Evolutionary conservation across 2,113 vertebrate genomes (phyloP).

Genomic region (Rhineura floridana): DNA sequence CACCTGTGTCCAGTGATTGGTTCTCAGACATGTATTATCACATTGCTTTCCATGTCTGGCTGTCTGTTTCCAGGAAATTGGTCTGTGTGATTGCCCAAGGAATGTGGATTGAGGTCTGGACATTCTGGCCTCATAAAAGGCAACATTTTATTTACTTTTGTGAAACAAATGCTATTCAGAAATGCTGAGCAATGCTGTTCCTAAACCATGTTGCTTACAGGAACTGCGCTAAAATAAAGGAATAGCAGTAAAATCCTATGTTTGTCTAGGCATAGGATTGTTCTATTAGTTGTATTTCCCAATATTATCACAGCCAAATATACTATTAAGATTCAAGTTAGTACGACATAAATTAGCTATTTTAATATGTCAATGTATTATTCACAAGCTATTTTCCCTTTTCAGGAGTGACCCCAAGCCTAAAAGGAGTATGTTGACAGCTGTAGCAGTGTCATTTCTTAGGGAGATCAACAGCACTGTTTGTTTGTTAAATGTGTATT

Average conservation of each 20-base stretch:
- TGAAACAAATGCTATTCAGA: not conserved
- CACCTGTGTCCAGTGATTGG: not conserved
- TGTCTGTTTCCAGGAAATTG: not conserved
- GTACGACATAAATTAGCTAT: not conserved
- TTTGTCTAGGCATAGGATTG: too few relatives aligned
- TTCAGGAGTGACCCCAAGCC: not conserved
- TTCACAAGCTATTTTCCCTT: not conserved
- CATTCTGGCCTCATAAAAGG: not conserved
- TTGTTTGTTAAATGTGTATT: not conserved
- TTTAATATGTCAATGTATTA: not conserved
- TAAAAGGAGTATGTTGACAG: not conserved
- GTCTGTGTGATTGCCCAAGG: not conserved
- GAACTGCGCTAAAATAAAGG: not conserved
- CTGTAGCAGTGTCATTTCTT: not conserved
- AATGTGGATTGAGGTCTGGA: not conserved
- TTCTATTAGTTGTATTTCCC: too few relatives aligned
- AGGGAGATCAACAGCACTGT: too few relatives aligned
- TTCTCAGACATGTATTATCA: not conserved
- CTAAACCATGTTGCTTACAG: not conserved
- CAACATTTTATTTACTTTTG: not conserved
- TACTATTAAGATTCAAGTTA: not conserved
- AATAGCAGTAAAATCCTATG: accelerated
- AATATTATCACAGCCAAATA: not conserved
- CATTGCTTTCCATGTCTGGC: not conserved
- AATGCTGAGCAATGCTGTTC: not conserved